These are phyloP conservation scores for Spatulosminthurus flaviceps DNA, from an alignment of 2,888 invertebrate species.

Conservation along the genomic window DNA sequence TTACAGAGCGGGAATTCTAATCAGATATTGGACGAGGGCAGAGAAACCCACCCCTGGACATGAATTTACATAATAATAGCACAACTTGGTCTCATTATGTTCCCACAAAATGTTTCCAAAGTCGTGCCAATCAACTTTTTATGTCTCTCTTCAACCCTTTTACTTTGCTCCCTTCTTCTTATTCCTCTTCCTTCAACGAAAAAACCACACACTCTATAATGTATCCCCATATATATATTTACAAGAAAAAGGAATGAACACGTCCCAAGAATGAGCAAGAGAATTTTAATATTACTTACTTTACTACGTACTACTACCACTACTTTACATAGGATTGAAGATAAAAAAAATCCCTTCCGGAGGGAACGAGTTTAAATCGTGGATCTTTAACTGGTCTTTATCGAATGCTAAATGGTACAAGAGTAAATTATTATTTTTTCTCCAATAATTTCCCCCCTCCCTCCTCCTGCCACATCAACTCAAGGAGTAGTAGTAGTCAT, in stretches of 20 bases:
- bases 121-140: conserved; percentile 28
- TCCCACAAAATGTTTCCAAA: conserved; percentile 8
- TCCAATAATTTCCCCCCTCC: not conserved
- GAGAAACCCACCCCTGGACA: conserved; percentile 14
- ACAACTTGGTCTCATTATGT: conserved; percentile 22
- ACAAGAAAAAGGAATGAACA: not conserved
- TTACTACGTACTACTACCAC: too few species aligned
- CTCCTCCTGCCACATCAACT: not conserved
- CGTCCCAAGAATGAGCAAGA: not conserved
- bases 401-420: conserved; percentile 16
- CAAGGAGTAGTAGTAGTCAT: too few species aligned
- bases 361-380: conserved; percentile 28
- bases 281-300: not conserved
- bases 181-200: too few species aligned
- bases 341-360: too few species aligned
- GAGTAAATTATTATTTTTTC: conserved; percentile 21
- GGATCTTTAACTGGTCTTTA: conserved; percentile 20
- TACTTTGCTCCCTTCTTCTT: not conserved
- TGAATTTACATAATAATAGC: conserved; percentile 30
- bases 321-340: too few species aligned
- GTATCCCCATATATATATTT: too few species aligned
- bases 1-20: not conserved
- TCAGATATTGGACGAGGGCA: conserved; percentile 11
- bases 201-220: not conserved
- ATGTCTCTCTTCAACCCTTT: conserved; percentile 15